These are phyloP conservation scores for Thalassoma bifasciatum DNA, from an alignment of 2,113 vertebrate genomes.

Conservation along the genomic window DNA sequence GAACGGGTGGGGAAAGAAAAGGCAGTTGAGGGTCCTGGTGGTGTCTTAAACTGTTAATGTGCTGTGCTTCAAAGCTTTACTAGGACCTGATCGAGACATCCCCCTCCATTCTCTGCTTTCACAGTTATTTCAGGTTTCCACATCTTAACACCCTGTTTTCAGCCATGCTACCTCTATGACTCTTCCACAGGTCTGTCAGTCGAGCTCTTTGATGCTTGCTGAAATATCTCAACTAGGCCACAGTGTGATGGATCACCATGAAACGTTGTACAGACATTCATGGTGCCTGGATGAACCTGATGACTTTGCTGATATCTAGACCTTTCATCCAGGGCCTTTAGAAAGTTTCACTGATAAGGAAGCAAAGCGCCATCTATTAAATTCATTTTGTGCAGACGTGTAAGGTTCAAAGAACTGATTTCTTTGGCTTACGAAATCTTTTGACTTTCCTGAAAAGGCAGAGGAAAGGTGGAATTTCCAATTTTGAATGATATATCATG, in stretches of 20 bases:
- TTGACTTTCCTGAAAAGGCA: too few relatives aligned
- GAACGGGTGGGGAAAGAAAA: slow-evolving; percentile 44
- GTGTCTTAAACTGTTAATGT: slow-evolving; percentile 44
- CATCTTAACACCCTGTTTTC: slow-evolving; percentile 20
- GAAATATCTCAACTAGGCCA: background rate
- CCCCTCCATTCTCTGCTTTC: slow-evolving; percentile 10
- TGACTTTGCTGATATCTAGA: background rate
- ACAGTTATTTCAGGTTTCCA: slow-evolving; percentile 10
- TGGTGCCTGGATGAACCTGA: background rate
- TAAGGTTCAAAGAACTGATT: background rate
- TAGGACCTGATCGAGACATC: slow-evolving; percentile 42
- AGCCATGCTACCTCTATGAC: background rate
- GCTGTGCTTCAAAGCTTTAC: slow-evolving; percentile 60
- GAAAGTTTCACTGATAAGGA: background rate
- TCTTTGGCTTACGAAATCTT: too few relatives aligned
- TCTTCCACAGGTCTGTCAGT: background rate
- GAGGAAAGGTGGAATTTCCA: background rate
- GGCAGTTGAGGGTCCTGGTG: slow-evolving; percentile 44
- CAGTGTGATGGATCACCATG: background rate
- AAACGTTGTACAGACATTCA: background rate
- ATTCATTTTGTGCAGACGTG: background rate
- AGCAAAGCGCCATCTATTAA: background rate
- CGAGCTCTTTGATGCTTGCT: background rate
- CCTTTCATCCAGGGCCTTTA: background rate
- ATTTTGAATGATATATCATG: background rate